These are phyloP conservation scores for Scrobipalpa costella DNA, from an alignment of 2,888 invertebrate genomes.

Conservation along the genomic window DNA sequence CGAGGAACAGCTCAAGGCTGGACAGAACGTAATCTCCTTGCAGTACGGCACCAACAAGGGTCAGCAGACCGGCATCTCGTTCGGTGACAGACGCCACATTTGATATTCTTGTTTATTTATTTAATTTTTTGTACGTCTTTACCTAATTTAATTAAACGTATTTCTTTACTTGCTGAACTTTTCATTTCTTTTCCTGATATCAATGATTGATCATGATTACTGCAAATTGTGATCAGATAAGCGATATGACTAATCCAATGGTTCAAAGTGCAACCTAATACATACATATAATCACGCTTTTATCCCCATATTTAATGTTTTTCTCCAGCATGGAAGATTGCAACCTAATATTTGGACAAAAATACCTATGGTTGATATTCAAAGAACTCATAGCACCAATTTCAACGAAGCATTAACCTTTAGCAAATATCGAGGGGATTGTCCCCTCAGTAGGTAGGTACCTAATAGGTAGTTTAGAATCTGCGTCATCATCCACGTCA, in stretches of 20 bases:
- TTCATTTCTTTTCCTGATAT: constrained; percentile 40
- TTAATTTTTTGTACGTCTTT: constrained; percentile 32
- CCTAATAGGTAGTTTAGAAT: background rate
- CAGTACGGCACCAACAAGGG: constrained; percentile 99
- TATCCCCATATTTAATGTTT: too few species aligned
- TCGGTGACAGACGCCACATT: constrained; percentile 98
- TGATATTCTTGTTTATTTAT: constrained; percentile 70
- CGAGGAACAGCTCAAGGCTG: constrained; percentile 95
- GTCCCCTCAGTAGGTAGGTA: constrained; percentile 27
- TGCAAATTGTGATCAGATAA: constrained; percentile 21
- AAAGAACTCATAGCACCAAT: background rate
- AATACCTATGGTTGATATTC: too few species aligned
- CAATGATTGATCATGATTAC: constrained; percentile 44
- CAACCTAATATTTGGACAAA: too few species aligned
- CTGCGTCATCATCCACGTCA: constrained; percentile 44
- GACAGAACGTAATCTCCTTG: constrained; percentile 94
- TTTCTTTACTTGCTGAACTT: constrained; percentile 54
- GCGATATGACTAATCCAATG: background rate
- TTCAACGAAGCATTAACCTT: constrained; percentile 32
- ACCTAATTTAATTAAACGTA: constrained; percentile 49
- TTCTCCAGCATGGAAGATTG: too few species aligned
- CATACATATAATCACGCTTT: too few species aligned
- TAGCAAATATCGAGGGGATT: constrained; percentile 51
- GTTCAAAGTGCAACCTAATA: background rate
- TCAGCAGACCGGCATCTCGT: constrained; percentile 96